phyloP scores from a whole-genome alignment of 2,113 vertebrate genomes.

The Sinocyclocheilus grahami region DNA sequence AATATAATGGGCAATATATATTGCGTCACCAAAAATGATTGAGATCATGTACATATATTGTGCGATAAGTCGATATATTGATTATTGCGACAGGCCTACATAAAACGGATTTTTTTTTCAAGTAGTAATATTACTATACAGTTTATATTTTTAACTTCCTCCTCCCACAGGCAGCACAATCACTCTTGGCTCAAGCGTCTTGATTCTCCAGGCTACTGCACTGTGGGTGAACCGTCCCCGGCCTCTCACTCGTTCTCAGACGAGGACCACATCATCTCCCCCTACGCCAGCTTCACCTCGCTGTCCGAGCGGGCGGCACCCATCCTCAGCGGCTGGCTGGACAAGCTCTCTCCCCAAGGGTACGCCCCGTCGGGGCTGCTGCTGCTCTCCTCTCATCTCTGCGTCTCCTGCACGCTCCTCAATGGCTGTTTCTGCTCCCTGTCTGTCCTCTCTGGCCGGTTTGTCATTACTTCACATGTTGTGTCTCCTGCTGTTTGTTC shows the following conservation, averaged over 20 bases:
- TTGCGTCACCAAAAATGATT: too few relatives aligned
- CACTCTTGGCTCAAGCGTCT: conserved; percentile 63
- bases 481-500: conserved; percentile 20
- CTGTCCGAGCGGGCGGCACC: conserved; percentile 78
- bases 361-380: conserved; percentile 67
- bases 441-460: conserved; percentile 66
- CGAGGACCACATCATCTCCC: conserved; percentile 92
- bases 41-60: too few relatives aligned
- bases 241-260: conserved; percentile 65
- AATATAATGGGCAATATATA: too few relatives aligned
- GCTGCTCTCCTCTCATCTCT: conserved; percentile 62
- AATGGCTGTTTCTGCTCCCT: conserved; percentile 67
- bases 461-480: conserved; percentile 60
- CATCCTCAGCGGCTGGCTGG: conserved; percentile 90
- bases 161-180: conserved; percentile 56
- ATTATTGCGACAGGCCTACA: too few relatives aligned
- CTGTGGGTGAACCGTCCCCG: conserved; percentile 73
- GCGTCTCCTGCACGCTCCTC: conserved; percentile 61
- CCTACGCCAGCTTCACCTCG: conserved; percentile 92
- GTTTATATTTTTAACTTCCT: not conserved
- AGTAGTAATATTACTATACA: not conserved
- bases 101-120: not conserved
- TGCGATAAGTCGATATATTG: too few relatives aligned
- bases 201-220: conserved; percentile 83
- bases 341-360: conserved; percentile 97